Conservation (phyloP, 2,888 invertebrate genomes). For the Caenorhabditis drosophilae region DNA sequence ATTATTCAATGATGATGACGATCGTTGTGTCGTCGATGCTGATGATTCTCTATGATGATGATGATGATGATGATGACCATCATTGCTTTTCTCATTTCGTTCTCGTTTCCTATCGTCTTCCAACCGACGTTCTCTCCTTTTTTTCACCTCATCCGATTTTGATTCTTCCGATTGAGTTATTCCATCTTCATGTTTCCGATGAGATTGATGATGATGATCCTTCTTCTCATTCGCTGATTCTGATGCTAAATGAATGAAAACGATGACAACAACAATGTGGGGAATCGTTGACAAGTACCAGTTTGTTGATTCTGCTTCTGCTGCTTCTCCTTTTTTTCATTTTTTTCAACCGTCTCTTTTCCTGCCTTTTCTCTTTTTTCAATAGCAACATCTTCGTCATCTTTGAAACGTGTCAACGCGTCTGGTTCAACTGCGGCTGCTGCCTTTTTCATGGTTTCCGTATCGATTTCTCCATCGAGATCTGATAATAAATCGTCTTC, state of each 20-base stretch:
- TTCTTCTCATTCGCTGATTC: too few relatives aligned
- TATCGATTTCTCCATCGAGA: conserved; percentile 39
- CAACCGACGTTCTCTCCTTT: conserved; percentile 13
- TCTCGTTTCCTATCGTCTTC: too few relatives aligned
- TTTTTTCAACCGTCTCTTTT: conserved; percentile 6
- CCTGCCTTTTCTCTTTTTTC: conserved; percentile 5
- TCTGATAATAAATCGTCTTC: conserved; percentile 34
- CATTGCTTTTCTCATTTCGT: neutral
- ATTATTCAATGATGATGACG: conserved; percentile 3
- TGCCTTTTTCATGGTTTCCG: conserved; percentile 30
- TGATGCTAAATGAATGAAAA: too few relatives aligned
- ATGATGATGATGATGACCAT: conserved; percentile 2
- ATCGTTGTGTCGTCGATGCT: neutral
- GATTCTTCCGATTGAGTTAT: neutral
- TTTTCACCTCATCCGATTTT: neutral
- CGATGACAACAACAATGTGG: too few relatives aligned
- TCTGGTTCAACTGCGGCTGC: neutral
- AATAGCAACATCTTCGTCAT: neutral
- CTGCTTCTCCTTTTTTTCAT: neutral
- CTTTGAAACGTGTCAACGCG: too few relatives aligned
- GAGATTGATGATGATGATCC: neutral
- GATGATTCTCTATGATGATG: neutral
- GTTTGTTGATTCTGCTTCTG: neutral
- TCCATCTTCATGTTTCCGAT: conserved; percentile 1
- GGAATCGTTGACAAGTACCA: too few relatives aligned